phyloP scores from a whole-genome alignment of 2,888 invertebrate genomes.

The Neria commutata region DNA sequence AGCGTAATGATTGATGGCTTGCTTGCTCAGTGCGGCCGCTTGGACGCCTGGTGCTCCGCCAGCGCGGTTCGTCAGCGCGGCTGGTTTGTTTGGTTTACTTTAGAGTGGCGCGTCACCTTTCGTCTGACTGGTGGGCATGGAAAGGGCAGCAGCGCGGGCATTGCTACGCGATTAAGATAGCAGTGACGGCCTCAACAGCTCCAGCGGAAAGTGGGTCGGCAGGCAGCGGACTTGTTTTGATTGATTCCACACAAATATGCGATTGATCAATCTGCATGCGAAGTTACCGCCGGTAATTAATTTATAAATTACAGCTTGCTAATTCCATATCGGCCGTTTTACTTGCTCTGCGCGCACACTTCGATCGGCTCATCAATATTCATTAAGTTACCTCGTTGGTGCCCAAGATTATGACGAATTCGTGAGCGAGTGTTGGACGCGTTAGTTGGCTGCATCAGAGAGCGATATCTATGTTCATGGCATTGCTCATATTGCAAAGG shows the following conservation, averaged over 20 bases:
- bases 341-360: neutral
- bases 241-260: conserved; percentile 6
- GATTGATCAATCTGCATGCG: conserved; percentile 8
- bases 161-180: conserved; percentile 36
- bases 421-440: too few species aligned
- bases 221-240: conserved; percentile 14
- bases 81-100: too few species aligned
- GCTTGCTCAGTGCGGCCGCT: neutral
- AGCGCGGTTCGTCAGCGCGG: too few species aligned
- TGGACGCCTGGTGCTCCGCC: too few species aligned
- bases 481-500: too few species aligned
- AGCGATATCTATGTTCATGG: too few species aligned
- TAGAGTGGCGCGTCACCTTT: too few species aligned
- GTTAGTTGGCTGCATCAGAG: too few species aligned
- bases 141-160: conserved; percentile 24
- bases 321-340: too few species aligned
- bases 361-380: neutral
- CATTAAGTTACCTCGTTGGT: neutral
- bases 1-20: conserved; percentile 6
- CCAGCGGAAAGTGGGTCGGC: conserved; percentile 48
- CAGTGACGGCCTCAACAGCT: conserved; percentile 22
- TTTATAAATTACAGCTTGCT: neutral
- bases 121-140: conserved; percentile 4
- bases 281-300: neutral
- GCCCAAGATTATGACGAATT: neutral